Conservation (phyloP, 2,888 invertebrate genomes). For the Lapara coniferarum region DNA sequence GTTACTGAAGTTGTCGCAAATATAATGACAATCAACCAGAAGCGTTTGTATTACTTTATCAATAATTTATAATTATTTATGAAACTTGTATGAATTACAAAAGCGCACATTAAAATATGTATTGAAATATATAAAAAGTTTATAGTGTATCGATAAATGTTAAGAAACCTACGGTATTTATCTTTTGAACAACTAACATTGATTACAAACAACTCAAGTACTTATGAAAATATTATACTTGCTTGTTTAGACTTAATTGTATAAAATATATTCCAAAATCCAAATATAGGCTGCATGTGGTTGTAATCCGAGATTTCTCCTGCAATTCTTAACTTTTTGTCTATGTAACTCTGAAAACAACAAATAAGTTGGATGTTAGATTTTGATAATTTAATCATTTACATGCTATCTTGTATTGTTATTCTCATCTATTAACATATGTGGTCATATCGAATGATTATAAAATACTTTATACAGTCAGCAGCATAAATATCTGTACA, state of each 20-base stretch:
- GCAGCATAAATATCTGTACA: too few relatives aligned
- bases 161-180: too few relatives aligned
- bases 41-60: too few relatives aligned
- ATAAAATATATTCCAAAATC: conserved; percentile 2
- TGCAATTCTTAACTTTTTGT: neutral
- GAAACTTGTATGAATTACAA: too few relatives aligned
- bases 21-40: neutral
- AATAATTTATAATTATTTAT: too few relatives aligned
- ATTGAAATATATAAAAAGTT: too few relatives aligned
- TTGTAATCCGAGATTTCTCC: neutral
- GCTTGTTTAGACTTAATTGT: neutral
- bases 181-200: neutral
- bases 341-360: conserved; percentile 14
- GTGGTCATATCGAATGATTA: too few relatives aligned
- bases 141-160: too few relatives aligned
- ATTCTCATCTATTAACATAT: neutral
- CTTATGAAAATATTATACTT: neutral
- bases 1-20: neutral
- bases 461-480: too few relatives aligned
- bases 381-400: neutral
- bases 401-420: too few relatives aligned
- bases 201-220: neutral
- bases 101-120: too few relatives aligned
- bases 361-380: neutral
- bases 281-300: neutral